Evolutionary conservation across 2,113 vertebrate species (phyloP), one percentile per base, ranked within the genome.

Genomic region (Hydrochoerus hydrochaeris): DNA sequence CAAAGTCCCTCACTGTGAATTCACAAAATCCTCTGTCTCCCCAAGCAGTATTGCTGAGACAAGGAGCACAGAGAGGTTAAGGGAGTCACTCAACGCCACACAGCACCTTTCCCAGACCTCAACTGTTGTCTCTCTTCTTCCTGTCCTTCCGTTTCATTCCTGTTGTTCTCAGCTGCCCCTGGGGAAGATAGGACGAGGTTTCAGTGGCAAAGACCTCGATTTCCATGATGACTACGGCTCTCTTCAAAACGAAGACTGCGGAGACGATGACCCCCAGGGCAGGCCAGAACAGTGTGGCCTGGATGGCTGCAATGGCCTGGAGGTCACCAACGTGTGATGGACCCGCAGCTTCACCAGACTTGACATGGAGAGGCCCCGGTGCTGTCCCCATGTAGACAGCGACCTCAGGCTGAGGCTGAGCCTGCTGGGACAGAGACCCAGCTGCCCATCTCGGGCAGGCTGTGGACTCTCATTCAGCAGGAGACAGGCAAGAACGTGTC

Each of bases 261-360:
- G 97, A 0, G 98, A 98, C 0, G 96, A 97, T 5, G 98, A 98
- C 38, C 97, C 97, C 83, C 98, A 98, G 85, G 62, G 86, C 93
- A 96, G 98, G 92, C 60, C 94, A 0, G 99, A 99, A 77, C 98
- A 97, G 78, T 98, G 99, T 90, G 98, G 98, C 0, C 97, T 98
- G 97, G 98, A 98, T 5, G 97, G 98, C 69, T 99, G 98, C 98
- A 97, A 96, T 26, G 98, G 98, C 95, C 98, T 99, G 44, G 99
- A 99, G 97, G 98, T 99, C 97, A 99, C 99, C 95, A 99, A 99
- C 1, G 99, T 99, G 95, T 99, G 97, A 99, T 32, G 84, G 7
- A 1, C 7, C 0, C 0, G 0, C 1, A 35, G 24, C 46, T 4
- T 32, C 20, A 12, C 24, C 44, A 5, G 83, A 16, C 62, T 16